A percentile compares a stretch with the other conserved stretches of the same genome.
Evolutionary conservation across 2,113 vertebrate species (phyloP).

Genomic region (Shinisaurus crocodilurus): DNA sequence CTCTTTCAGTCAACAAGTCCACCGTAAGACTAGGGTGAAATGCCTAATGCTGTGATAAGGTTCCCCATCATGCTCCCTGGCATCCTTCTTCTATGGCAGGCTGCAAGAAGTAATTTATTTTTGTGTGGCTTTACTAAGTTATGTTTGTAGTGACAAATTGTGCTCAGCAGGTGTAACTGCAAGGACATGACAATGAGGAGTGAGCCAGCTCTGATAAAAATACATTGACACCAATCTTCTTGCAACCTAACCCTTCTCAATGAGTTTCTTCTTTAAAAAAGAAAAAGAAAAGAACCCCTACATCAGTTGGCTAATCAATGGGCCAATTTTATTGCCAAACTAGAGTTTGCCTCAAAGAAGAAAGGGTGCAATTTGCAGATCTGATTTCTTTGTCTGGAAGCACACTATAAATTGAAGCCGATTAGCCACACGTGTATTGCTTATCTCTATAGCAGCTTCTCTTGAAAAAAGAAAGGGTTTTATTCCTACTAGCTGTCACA

Average conservation of each 20-base stretch:
- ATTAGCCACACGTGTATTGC: neutral
- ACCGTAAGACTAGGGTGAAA: neutral
- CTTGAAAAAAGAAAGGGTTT: neutral
- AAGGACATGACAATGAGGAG: conserved; percentile 24
- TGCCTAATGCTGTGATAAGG: neutral
- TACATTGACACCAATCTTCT: neutral
- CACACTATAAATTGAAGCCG: conserved; percentile 25
- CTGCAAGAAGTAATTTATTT: conserved; percentile 3
- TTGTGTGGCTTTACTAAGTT: conserved; percentile 15
- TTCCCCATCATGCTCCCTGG: neutral
- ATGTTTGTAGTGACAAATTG: conserved; percentile 35
- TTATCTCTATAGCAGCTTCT: conserved; percentile 32
- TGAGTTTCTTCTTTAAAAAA: neutral
- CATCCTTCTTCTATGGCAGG: neutral
- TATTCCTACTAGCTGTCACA: conserved; percentile 8
- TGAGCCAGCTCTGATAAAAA: neutral
- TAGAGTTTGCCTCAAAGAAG: conserved; percentile 18
- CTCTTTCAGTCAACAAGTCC: neutral
- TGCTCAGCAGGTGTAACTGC: conserved; percentile 9
- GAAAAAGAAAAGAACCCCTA: neutral
- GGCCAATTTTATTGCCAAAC: conserved; percentile 26
- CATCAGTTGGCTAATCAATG: neutral
- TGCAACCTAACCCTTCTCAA: too few relatives aligned
- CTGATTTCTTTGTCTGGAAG: conserved; percentile 15
- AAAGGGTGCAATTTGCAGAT: conserved; percentile 23